Conservation (phyloP, 1,140 invertebrate species). For the Caenorhabditis elegans region DNA sequence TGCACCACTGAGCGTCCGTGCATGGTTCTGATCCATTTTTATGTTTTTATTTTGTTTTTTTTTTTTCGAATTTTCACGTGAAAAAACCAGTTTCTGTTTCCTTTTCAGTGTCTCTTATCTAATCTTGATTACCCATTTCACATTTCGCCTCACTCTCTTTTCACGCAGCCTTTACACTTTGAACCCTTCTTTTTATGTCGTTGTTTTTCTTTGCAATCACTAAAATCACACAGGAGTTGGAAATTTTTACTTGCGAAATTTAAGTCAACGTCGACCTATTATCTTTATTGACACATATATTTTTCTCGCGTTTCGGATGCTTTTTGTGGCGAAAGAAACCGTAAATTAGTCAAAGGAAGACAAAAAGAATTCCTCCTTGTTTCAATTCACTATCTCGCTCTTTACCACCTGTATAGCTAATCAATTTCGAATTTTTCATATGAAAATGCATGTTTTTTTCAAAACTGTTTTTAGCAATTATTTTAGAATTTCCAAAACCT, state of each 20-base stretch:
- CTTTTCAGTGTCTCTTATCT: slow-evolving; percentile 4
- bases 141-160: too few relatives aligned
- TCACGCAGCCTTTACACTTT: not conserved
- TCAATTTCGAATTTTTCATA: too few relatives aligned
- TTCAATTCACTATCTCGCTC: not conserved
- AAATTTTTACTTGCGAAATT: not conserved
- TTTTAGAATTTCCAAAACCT: too few relatives aligned
- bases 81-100: slow-evolving; percentile 15
- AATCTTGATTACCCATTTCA: slow-evolving; percentile 25
- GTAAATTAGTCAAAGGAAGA: not conserved
- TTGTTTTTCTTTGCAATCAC: not conserved
- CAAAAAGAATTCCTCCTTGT: not conserved
- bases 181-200: not conserved
- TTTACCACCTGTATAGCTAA: too few relatives aligned
- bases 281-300: not conserved
- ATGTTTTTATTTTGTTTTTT: not conserved
- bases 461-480: too few relatives aligned
- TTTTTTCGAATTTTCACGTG: not conserved
- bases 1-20: not conserved
- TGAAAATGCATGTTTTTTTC: not conserved
- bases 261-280: not conserved
- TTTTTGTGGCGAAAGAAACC: not conserved
- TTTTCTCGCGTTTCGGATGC: not conserved
- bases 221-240: not conserved
- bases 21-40: not conserved